Base-by-base conservation (phyloP, 2,797 vertebrate species). In the Anas georgica region DNA sequence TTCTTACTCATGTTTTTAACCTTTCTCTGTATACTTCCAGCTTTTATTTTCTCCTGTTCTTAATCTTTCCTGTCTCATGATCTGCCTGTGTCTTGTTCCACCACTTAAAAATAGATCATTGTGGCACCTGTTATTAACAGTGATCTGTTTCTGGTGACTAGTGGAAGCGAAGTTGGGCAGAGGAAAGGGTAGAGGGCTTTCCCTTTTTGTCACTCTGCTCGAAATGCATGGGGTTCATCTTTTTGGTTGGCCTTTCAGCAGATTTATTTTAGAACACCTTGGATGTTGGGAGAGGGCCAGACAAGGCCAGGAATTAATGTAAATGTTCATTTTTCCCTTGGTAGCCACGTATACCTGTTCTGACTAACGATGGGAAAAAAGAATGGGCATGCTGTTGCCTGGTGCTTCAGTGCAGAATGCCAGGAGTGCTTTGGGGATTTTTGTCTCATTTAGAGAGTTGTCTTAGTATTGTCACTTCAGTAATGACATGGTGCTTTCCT, bases 91-190 rank as follows among this genome's bases (percentile, higher is more conserved):
- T 95, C 81, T 96, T 0, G 1, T 92, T 94, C 81, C 68, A 77
- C 75, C 58, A 46, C 60, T 91, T 88, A 88, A 95, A 93, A 95
- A 82, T 86, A 93, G 83, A 93, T 94, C 73, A n/a, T 86, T 94
- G 72, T 87, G 82, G 72, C 86, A 88, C 80, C 86, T 95, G 75
- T 88, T 95, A 81, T 35, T 90, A 94, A 62, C 86, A 75, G 18
- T 3, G 12, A 22, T 91, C 26, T 88, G 60, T 82, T 92, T 76
- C 72, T 86, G 68, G 48, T 94, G 66, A 63, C 55, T 82, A 9
- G 41, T 91, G 79, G 70, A 83, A 89, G 74, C 2, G 12, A 69
- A 78, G n/a, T 31, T 69, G 39, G 81, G 29, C 37, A 62, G 62
- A 63, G n/a, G 9, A 20, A 52, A 73, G 55, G 8, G 15, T 64